These are phyloP conservation scores for Catostomus latipinnis DNA, from an alignment of 2,797 vertebrate genomes.

Conservation along the genomic window DNA sequence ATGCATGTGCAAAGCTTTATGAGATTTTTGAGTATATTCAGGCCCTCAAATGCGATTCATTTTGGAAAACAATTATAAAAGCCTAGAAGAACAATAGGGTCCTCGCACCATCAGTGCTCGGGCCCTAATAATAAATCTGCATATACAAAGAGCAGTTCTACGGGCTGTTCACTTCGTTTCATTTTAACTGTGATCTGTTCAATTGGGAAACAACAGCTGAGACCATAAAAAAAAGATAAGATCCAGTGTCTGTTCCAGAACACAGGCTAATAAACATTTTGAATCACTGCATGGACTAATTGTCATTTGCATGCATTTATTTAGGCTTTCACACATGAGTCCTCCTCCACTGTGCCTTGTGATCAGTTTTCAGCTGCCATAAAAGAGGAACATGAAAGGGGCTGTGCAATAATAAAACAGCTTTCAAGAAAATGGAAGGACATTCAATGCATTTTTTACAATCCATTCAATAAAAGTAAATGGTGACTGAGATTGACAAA, in stretches of 20 bases:
- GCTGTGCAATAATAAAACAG: conserved; percentile 32
- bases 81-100: too few relatives aligned
- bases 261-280: conserved; percentile 9
- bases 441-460: too few relatives aligned
- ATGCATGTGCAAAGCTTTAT: too few relatives aligned
- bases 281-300: background rate
- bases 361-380: conserved; percentile 1
- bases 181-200: conserved; percentile 1
- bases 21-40: too few relatives aligned
- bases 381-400: conserved; percentile 18
- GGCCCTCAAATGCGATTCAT: too few relatives aligned
- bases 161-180: background rate
- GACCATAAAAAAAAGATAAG: conserved; percentile 20
- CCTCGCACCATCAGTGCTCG: too few relatives aligned
- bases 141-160: conserved; percentile 3
- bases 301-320: background rate
- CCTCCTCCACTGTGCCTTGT: background rate
- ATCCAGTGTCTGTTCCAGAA: conserved; percentile 10
- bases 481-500: too few relatives aligned
- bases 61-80: too few relatives aligned
- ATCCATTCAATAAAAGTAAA: too few relatives aligned
- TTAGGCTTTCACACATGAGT: conserved; percentile 10
- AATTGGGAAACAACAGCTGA: conserved; percentile 14
- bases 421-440: too few relatives aligned
- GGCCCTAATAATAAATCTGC: background rate